Percentiles rank a stretch among this genome's conserved stretches.
Conservation (phyloP, 2,797 vertebrate species). For the Thripadectes ignobilis region DNA sequence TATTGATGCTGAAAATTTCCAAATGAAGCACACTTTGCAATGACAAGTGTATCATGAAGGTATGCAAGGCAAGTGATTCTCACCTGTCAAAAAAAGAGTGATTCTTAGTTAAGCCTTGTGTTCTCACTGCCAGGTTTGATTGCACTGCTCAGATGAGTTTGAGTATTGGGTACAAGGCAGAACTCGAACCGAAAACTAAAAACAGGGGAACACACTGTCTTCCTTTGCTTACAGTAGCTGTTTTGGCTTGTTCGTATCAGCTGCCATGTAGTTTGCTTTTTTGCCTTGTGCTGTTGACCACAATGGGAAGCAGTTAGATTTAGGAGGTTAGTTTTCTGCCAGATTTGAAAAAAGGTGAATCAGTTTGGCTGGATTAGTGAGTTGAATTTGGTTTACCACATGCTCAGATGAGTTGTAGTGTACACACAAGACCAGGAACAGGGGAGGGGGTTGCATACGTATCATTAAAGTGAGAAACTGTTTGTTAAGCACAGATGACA, state of each 20-base stretch:
- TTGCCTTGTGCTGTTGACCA: background rate
- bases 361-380: background rate
- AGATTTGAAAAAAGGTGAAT: background rate
- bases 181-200: background rate
- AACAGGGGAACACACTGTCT: background rate
- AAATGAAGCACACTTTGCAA: background rate
- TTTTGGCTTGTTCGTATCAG: background rate
- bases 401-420: background rate
- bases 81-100: background rate
- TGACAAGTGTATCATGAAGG: background rate
- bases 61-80: background rate
- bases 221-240: background rate
- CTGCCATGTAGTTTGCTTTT: background rate
- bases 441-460: background rate
- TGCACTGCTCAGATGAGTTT: background rate
- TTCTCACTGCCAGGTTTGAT: background rate
- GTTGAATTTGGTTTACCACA: background rate
- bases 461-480: background rate
- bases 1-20: background rate
- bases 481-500: background rate
- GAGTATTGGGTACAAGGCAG: background rate
- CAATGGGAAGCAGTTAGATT: background rate
- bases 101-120: background rate
- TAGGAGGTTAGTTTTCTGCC: background rate
- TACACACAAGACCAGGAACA: background rate